Evolutionary conservation across 1,140 invertebrate genomes (phyloP).

Genomic region (Drosophila insularis): DNA sequence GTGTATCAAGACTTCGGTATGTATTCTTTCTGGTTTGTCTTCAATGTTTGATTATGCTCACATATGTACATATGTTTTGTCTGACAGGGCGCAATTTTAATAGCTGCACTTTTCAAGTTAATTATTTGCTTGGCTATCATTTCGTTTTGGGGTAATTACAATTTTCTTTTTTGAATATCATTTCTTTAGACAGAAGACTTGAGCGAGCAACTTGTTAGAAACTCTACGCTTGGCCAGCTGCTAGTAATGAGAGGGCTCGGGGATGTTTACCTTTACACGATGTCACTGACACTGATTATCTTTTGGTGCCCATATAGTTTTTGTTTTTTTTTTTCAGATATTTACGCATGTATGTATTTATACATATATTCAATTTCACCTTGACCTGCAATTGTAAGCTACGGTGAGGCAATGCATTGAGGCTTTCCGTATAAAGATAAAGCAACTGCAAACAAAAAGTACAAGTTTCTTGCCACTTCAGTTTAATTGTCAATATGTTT

Average conservation of each 20-base stretch:
- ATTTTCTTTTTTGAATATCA: constrained; percentile 68
- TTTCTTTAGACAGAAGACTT: constrained; percentile 45
- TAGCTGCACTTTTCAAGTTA: constrained; percentile 49
- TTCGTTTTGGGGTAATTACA: constrained; percentile 69
- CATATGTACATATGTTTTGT: constrained; percentile 33
- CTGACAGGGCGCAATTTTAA: constrained; percentile 36
- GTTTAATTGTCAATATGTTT: constrained; percentile 28
- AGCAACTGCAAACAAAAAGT: constrained; percentile 32
- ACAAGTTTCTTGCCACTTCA: constrained; percentile 53
- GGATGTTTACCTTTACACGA: constrained; percentile 11
- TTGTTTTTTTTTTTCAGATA: background rate
- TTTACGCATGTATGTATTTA: background rate
- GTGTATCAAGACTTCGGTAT: constrained; percentile 3
- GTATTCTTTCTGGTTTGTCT: constrained; percentile 33
- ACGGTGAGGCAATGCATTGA: constrained; percentile 38
- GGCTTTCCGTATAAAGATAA: constrained; percentile 39
- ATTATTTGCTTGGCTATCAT: constrained; percentile 44
- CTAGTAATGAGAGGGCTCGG: too few relatives aligned
- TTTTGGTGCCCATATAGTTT: background rate
- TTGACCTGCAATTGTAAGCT: constrained; percentile 65
- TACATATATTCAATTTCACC: constrained; percentile 16
- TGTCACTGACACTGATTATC: background rate
- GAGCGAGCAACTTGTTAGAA: constrained; percentile 55
- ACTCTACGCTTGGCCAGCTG: constrained; percentile 28
- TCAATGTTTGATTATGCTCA: constrained; percentile 41